A percentile compares a stretch with the other conserved stretches of the same genome.
Evolutionary conservation across 2,113 vertebrate species (phyloP).

Genomic region (Dendrocopos noguchii): DNA sequence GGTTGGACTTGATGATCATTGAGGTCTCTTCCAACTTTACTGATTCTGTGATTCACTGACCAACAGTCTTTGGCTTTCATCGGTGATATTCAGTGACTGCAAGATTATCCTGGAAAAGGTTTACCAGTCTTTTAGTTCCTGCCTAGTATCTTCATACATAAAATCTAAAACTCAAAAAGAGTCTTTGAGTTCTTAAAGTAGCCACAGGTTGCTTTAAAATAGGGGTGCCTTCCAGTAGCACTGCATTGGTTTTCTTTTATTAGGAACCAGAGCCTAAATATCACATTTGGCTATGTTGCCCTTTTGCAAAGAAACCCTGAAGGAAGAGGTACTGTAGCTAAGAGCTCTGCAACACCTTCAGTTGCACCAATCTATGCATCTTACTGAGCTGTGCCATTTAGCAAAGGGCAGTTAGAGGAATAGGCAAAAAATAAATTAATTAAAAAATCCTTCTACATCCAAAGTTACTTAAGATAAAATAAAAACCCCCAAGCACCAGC

Average conservation of each 20-base stretch:
- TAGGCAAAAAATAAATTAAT: not conserved
- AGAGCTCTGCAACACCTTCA: conserved; percentile 43
- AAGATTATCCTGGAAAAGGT: not conserved
- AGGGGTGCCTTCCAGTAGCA: not conserved
- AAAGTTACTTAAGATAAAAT: conserved; percentile 10
- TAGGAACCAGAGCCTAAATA: conserved; percentile 57
- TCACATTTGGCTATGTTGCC: conserved; percentile 61
- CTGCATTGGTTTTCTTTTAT: conserved; percentile 42
- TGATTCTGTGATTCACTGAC: not conserved
- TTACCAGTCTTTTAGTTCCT: not conserved
- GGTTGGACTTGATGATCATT: too few relatives aligned
- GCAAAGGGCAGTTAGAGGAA: conserved; percentile 56
- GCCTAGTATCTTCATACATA: not conserved
- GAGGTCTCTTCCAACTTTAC: too few relatives aligned
- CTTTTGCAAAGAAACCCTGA: conserved; percentile 72
- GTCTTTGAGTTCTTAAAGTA: not conserved
- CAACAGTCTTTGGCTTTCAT: not conserved
- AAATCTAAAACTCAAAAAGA: not conserved
- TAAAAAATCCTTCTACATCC: not conserved
- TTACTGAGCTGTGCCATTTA: conserved; percentile 66
- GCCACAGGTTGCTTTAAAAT: not conserved
- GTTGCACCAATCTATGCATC: conserved; percentile 47
- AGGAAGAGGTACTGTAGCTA: conserved; percentile 38
- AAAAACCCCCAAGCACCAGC: not conserved
- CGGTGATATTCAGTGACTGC: not conserved